Evolutionary conservation across 1,140 invertebrate species (phyloP).

Genomic region (Neotoxoptera formosana): DNA sequence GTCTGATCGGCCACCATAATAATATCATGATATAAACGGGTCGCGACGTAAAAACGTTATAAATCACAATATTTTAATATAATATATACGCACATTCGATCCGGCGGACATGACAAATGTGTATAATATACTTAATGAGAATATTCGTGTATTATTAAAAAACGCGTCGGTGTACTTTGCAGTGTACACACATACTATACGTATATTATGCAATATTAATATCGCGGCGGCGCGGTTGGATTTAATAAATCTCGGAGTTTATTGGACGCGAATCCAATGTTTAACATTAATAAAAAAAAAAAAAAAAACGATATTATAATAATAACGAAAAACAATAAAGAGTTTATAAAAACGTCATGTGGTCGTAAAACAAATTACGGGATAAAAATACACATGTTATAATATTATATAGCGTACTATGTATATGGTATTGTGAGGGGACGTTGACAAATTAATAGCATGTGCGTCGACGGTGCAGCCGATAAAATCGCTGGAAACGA

Average conservation of each 20-base stretch:
- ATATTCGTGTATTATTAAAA: background rate
- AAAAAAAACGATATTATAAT: background rate
- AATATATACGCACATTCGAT: background rate
- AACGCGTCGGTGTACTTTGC: background rate
- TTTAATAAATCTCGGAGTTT: constrained; percentile 30
- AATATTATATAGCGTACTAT: too few species aligned
- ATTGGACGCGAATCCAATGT: background rate
- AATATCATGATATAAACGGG: too few species aligned
- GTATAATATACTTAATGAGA: background rate
- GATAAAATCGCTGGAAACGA: constrained; percentile 45
- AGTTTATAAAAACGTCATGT: constrained; percentile 26
- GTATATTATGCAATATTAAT: background rate
- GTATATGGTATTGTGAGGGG: background rate
- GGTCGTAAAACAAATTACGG: background rate
- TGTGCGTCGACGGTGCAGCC: background rate
- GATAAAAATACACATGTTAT: constrained; percentile 2
- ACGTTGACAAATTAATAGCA: constrained; percentile 55
- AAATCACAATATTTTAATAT: background rate
- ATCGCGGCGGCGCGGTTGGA: background rate
- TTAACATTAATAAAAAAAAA: background rate
- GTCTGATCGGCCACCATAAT: background rate
- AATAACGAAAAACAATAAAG: constrained; percentile 4
- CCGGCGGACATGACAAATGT: background rate
- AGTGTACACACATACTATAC: background rate
- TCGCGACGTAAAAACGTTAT: background rate